Conservation (phyloP, 2,113 vertebrate species). For the Otocyon megalotis region DNA sequence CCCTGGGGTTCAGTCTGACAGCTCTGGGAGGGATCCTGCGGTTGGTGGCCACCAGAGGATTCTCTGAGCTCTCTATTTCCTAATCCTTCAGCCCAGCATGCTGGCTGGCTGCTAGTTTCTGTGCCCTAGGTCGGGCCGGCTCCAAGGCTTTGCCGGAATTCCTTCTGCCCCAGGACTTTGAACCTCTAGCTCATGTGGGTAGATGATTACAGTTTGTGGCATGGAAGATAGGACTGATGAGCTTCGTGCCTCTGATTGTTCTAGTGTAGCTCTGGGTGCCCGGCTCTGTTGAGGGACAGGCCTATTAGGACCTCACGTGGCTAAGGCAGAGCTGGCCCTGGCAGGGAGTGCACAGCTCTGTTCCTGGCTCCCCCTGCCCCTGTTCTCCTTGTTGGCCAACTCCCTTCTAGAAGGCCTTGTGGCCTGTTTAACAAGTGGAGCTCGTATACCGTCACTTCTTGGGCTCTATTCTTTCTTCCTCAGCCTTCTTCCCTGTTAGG, state of each 20-base stretch:
- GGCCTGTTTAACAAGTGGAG: accelerated
- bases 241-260: neutral
- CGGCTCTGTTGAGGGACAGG: no score
- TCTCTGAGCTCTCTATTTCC: neutral
- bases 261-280: neutral
- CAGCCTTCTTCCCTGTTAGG: neutral
- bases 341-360: neutral
- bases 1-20: neutral
- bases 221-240: neutral
- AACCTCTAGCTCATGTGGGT: neutral
- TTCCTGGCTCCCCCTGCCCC: neutral
- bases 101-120: neutral
- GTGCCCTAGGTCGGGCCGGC: accelerated
- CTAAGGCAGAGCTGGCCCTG: neutral
- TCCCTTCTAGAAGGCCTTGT: neutral
- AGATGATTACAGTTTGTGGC: neutral
- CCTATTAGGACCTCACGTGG: neutral
- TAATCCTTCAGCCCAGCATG: accelerated
- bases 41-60: neutral
- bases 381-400: no score
- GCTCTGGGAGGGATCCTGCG: neutral
- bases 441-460: neutral
- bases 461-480: neutral
- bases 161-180: accelerated
- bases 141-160: neutral